These are phyloP conservation scores for Octonoba sinensis DNA, from an alignment of 2,888 invertebrate genomes.

Conservation along the genomic window DNA sequence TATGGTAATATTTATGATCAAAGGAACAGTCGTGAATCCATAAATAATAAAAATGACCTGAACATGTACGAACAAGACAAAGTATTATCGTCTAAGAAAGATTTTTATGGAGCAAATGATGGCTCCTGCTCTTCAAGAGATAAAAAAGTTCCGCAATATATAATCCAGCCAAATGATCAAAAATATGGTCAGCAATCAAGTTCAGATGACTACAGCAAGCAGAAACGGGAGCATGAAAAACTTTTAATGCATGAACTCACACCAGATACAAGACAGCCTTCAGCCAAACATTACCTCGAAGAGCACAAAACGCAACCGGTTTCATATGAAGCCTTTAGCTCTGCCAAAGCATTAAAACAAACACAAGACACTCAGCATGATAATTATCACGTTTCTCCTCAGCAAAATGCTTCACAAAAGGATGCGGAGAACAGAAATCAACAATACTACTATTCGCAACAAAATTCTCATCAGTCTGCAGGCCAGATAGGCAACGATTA, in stretches of 20 bases:
- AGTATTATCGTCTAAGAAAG: conserved; percentile 26
- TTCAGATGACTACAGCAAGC: conserved; percentile 20
- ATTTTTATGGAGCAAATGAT: conserved; percentile 28
- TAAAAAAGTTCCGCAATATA: conserved; percentile 33
- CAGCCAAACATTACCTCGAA: conserved; percentile 55
- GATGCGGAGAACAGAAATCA: conserved; percentile 17
- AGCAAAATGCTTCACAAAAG: conserved; percentile 48
- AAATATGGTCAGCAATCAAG: background rate
- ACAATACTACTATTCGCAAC: conserved; percentile 18
- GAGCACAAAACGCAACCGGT: conserved; percentile 59
- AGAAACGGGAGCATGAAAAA: conserved; percentile 28
- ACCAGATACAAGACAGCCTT: conserved; percentile 45
- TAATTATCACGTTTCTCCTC: conserved; percentile 23
- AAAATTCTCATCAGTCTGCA: conserved; percentile 7
- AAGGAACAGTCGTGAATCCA: background rate
- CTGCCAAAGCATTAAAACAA: conserved; percentile 50
- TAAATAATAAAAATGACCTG: conserved; percentile 46
- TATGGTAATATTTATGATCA: conserved; percentile 8
- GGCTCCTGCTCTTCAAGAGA: conserved; percentile 4
- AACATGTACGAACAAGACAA: conserved; percentile 52
- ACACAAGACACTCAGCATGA: conserved; percentile 23
- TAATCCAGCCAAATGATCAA: conserved; percentile 44
- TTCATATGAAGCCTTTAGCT: conserved; percentile 55
- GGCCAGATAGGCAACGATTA: conserved; percentile 22
- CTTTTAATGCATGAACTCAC: conserved; percentile 42